Percentiles rank a stretch among this genome's conserved stretches.
Evolutionary conservation across 2,113 vertebrate species (phyloP).

Genomic region (Tyto alba): DNA sequence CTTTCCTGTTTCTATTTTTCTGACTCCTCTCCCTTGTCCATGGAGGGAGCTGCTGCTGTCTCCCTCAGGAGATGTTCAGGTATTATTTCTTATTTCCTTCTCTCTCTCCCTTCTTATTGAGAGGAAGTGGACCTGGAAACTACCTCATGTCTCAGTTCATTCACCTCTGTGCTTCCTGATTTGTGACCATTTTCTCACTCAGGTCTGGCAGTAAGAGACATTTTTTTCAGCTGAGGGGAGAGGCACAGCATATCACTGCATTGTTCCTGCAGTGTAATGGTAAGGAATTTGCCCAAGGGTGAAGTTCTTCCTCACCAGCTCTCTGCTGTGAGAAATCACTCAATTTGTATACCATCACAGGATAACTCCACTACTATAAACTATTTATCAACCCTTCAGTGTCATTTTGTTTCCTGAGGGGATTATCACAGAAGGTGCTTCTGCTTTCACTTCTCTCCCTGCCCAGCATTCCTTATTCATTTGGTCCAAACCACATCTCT

Average conservation of each 20-base stretch:
- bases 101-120: not conserved
- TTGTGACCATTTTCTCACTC: not conserved
- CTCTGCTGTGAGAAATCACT: not conserved
- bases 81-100: not conserved
- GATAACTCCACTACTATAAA: not conserved
- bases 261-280: not conserved
- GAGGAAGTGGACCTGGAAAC: not conserved
- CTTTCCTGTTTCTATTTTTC: not conserved
- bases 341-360: not conserved
- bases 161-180: not conserved
- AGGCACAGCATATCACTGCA: not conserved
- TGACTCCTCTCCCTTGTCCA: not conserved
- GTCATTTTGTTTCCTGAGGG: not conserved
- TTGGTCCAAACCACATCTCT: not conserved
- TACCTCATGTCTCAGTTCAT: not conserved
- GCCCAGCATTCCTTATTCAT: not conserved
- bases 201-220: not conserved
- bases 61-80: not conserved
- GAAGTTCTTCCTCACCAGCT: not conserved
- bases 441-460: not conserved
- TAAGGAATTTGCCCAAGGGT: not conserved
- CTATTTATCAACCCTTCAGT: not conserved
- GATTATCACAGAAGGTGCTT: not conserved
- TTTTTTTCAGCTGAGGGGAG: not conserved
- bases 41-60: accelerated